Evolutionary conservation across 2,888 invertebrate genomes (phyloP).

Genomic region (Neocrepidodera transversa): DNA sequence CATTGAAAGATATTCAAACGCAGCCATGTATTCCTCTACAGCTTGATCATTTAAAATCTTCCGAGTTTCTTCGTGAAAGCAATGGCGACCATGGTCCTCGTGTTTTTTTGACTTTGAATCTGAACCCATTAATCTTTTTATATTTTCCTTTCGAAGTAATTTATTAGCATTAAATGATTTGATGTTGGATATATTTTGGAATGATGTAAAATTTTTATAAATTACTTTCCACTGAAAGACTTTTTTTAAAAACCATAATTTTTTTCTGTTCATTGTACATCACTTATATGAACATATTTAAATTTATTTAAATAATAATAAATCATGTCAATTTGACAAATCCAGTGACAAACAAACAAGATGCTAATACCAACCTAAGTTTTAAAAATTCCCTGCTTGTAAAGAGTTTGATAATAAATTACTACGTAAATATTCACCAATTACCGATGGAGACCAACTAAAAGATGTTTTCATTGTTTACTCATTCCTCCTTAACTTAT

Average conservation of each 20-base stretch:
- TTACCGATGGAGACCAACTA: too few species aligned
- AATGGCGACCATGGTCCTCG: conserved; percentile 42
- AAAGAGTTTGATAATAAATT: too few species aligned
- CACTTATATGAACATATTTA: neutral
- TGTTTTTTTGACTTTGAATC: neutral
- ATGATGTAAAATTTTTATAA: neutral
- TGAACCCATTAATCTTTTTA: neutral
- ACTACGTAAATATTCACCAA: too few species aligned
- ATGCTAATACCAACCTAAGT: neutral
- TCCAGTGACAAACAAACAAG: neutral
- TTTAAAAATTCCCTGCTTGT: neutral
- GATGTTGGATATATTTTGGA: neutral
- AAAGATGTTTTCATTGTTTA: too few species aligned
- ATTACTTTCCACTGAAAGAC: neutral
- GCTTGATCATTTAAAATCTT: conserved; percentile 65
- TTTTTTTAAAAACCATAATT: conserved; percentile 1
- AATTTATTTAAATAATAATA: neutral
- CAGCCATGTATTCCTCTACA: conserved; percentile 66
- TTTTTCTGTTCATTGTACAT: neutral
- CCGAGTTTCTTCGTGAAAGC: conserved; percentile 62
- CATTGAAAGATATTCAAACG: conserved; percentile 69
- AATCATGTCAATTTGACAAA: neutral
- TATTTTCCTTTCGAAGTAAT: neutral
- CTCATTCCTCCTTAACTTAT: too few species aligned
- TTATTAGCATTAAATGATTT: neutral